Percentiles rank a stretch among this genome's conserved stretches.
These are phyloP conservation scores for Picathartes gymnocephalus DNA, from an alignment of 2,113 vertebrate genomes.

Conservation along the genomic window DNA sequence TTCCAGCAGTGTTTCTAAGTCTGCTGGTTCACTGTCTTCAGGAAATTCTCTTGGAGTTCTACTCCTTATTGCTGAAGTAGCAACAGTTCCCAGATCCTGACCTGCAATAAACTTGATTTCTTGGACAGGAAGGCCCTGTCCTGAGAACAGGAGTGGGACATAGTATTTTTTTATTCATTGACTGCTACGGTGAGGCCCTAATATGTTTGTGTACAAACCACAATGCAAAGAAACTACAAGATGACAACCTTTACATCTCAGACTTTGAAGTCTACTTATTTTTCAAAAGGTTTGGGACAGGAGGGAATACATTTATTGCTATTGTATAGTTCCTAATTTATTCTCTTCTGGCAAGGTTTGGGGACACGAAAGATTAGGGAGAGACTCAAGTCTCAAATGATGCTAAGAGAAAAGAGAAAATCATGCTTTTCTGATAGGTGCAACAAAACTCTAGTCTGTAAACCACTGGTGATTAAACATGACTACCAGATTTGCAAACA, in stretches of 20 bases:
- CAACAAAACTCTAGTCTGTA: not conserved
- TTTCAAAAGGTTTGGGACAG: not conserved
- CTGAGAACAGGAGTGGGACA: not conserved
- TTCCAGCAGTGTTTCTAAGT: not conserved
- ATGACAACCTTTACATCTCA: not conserved
- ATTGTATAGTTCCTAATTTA: not conserved
- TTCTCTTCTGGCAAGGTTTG: not conserved
- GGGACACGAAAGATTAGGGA: not conserved
- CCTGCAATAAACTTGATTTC: not conserved
- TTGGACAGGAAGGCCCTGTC: not conserved
- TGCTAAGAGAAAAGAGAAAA: not conserved
- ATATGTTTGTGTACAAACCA: not conserved
- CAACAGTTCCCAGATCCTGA: not conserved
- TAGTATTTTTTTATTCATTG: not conserved
- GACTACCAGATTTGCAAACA: not conserved
- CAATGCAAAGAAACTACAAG: not conserved
- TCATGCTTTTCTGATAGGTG: not conserved
- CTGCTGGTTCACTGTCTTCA: not conserved
- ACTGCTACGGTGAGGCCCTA: not conserved
- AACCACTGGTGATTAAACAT: not conserved
- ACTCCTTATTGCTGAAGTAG: not conserved
- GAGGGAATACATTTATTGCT: not conserved
- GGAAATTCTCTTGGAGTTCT: not conserved
- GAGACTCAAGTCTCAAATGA: not conserved
- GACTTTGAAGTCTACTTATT: not conserved